phyloP scores from a whole-genome alignment of 1,140 invertebrate species.

The Gonioctena quinquepunctata region DNA sequence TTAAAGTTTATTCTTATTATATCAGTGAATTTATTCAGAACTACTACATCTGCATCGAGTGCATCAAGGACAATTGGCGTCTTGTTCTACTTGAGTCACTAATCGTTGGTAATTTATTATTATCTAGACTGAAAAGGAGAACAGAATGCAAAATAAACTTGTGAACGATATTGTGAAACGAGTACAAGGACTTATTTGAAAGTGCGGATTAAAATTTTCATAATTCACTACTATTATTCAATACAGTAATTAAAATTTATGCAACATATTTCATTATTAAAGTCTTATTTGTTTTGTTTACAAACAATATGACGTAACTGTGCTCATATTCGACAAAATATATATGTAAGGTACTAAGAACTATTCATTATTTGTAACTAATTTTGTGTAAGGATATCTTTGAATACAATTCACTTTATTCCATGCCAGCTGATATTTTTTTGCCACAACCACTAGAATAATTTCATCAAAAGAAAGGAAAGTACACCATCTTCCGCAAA shows the following conservation, averaged over 20 bases:
- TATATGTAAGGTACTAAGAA: too few species aligned
- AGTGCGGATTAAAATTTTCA: slow-evolving; percentile 24
- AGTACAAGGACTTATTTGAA: slow-evolving; percentile 29
- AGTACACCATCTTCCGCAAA: too few species aligned
- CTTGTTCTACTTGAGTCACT: not conserved
- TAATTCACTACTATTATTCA: slow-evolving; percentile 21
- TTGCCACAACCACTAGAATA: too few species aligned
- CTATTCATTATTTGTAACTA: too few species aligned
- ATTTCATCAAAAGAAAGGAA: too few species aligned
- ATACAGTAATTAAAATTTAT: slow-evolving; percentile 16
- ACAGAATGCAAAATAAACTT: not conserved
- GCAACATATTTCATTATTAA: slow-evolving; percentile 8
- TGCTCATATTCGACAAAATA: not conserved
- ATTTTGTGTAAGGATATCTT: too few species aligned
- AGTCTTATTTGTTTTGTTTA: slow-evolving; percentile 1
- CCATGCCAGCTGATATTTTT: too few species aligned
- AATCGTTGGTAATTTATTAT: slow-evolving; percentile 4
- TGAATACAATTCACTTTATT: too few species aligned
- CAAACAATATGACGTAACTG: slow-evolving; percentile 1
- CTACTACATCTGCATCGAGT: not conserved
- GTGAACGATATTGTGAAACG: slow-evolving; percentile 28
- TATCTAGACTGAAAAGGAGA: not conserved
- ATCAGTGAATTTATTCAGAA: too few species aligned
- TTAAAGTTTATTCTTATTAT: too few species aligned
- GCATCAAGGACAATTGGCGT: not conserved